Evolutionary conservation across 2,113 vertebrate genomes (phyloP), one percentile per base, ranked within the genome.

Genomic region (Eretmochelys imbricata): DNA sequence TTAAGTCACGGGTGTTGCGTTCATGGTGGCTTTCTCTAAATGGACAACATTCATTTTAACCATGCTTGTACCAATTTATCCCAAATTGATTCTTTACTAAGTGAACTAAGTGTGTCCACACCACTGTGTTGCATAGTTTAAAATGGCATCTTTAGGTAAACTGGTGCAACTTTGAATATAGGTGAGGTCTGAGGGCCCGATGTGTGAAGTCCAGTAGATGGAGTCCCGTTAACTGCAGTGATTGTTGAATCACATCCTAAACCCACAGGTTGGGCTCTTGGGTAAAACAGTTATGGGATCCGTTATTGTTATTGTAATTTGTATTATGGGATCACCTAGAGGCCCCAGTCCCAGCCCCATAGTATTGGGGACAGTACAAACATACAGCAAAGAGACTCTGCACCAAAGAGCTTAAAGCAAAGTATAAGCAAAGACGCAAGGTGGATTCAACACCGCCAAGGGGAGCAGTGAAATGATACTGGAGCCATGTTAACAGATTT

Each of bases 381-480:
- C 27, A 0, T 25, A 4, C 0, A 0, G 51, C 76, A 81, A 81
- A 82, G 57, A 1, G 0, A 14, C 1, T 4, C 54, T 65, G 50
- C 49, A 54, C 17, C 29, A 4, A 14, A 35, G 10, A 12, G 1
- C 5, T 8, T 38, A 24, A 69, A 10, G 7, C 19, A 17, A 35
- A n/a, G 38, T 59, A 51, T 17, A 22, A 25, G 50, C 81, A 90
- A 35, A 82, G 27, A 35, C 31, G 31, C 22, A 3, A 0, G 2
- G 9, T 13, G 82, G 46, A 55, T 31, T 38, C 20, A 11, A 49
- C 16, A 3, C 1, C 11, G 10, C 5, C 29, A 49, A 25, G 24
- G 14, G 31, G 49, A 31, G 11, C 6, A 4, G 83, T 0, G 3
- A 1, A 22, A 16, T 59, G 42, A 11, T 38, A 1, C 35, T 84